A percentile compares a stretch with the other conserved stretches of the same genome.
Evolutionary conservation across 2,888 invertebrate genomes (phyloP).

Genomic region (Dorcus parallelipipedus): DNA sequence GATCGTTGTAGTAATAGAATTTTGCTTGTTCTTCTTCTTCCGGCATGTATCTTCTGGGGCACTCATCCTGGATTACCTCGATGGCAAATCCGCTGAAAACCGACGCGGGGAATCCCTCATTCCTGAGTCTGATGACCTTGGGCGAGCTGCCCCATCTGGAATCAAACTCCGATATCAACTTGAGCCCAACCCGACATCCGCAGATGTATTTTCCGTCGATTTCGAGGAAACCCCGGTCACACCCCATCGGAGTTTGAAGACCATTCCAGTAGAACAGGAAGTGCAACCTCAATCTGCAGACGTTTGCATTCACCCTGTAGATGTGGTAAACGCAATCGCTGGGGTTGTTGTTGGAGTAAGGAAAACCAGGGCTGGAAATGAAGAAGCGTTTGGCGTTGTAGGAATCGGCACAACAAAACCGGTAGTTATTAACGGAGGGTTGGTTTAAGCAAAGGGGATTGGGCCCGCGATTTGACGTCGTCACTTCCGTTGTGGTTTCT

Average conservation of each 20-base stretch:
- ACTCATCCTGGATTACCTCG: slow-evolving; percentile 57
- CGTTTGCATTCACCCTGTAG: slow-evolving; percentile 47
- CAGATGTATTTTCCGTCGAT: slow-evolving; percentile 57
- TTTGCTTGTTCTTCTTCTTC: slow-evolving; percentile 5
- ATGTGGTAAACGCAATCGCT: slow-evolving; percentile 54
- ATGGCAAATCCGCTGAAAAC: slow-evolving; percentile 53
- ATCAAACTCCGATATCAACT: slow-evolving; percentile 41
- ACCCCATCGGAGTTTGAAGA: slow-evolving; percentile 38
- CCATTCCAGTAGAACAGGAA: slow-evolving; percentile 57
- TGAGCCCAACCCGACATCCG: slow-evolving; percentile 54
- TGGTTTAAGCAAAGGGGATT: background rate
- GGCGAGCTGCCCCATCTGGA: slow-evolving; percentile 40
- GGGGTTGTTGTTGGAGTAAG: slow-evolving; percentile 43
- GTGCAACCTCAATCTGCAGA: slow-evolving; percentile 54
- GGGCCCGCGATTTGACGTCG: background rate
- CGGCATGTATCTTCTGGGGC: slow-evolving; percentile 43
- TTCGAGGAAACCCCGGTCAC: slow-evolving; percentile 53
- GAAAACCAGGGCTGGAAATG: slow-evolving; percentile 58
- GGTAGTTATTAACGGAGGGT: slow-evolving; percentile 19
- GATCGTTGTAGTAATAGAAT: slow-evolving; percentile 28
- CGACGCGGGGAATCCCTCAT: slow-evolving; percentile 45
- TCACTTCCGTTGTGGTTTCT: background rate
- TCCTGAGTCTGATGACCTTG: slow-evolving; percentile 49
- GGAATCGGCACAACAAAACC: slow-evolving; percentile 44
- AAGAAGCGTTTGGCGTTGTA: slow-evolving; percentile 51